Percentiles rank a stretch among this genome's conserved stretches.
Evolutionary conservation across 2,888 invertebrate species (phyloP).

Genomic region (Agrotis puta): DNA sequence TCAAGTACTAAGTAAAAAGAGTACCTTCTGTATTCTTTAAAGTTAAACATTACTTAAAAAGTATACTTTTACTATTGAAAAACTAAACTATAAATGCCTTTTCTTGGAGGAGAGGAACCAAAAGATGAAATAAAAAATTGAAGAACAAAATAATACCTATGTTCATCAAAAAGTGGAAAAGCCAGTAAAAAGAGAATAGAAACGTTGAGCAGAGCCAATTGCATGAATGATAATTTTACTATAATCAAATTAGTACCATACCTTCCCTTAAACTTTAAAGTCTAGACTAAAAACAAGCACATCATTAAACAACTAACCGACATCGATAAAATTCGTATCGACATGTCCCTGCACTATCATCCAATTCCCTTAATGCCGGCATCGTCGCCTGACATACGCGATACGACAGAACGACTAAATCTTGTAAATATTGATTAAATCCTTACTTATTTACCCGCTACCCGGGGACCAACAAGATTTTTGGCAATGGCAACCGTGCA

Average conservation of each 20-base stretch:
- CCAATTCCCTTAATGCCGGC: slow-evolving; percentile 76
- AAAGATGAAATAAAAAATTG: too few relatives aligned
- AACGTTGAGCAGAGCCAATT: neutral
- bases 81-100: too few relatives aligned
- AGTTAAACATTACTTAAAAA: too few relatives aligned
- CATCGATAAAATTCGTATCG: slow-evolving; percentile 64
- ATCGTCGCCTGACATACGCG: slow-evolving; percentile 66
- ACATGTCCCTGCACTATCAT: slow-evolving; percentile 67
- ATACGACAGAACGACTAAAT: slow-evolving; percentile 58
- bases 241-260: slow-evolving; percentile 12
- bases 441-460: slow-evolving; percentile 60
- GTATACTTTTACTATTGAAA: too few relatives aligned
- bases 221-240: neutral
- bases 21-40: too few relatives aligned
- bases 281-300: neutral
- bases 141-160: too few relatives aligned
- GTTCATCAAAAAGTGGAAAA: too few relatives aligned
- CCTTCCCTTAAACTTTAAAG: neutral
- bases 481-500: slow-evolving; percentile 55
- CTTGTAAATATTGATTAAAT: slow-evolving; percentile 71
- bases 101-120: too few relatives aligned
- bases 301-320: slow-evolving; percentile 23
- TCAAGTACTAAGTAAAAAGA: too few relatives aligned
- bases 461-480: slow-evolving; percentile 41
- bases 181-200: too few relatives aligned